Base-by-base conservation (phyloP, 2,113 vertebrate genomes). In the Nothocercus nigrocapillus region DNA sequence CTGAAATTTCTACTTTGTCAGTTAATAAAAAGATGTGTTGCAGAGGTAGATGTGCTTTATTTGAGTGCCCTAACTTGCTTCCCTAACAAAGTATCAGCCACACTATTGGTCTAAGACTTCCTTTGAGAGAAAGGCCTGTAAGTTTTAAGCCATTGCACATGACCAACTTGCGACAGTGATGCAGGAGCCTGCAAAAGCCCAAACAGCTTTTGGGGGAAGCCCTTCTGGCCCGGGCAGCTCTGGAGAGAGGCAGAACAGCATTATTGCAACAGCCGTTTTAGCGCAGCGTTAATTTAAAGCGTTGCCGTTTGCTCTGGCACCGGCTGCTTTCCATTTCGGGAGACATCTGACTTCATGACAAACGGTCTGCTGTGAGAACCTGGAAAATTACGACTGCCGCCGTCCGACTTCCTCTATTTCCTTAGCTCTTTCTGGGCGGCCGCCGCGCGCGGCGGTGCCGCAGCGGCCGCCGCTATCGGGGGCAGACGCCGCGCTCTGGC, bases 311-410 rank as follows among this genome's bases (percentile, higher is more conserved):
- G 1, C 67, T 85, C 85, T 21, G 58, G 21, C 8, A n/a, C 42
- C 62, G 62, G 75, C 80, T 89, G 90, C 90, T 73, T 81, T 87
- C 83, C 89, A 67, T 82, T 91, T 97, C 96, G 97, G 94, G 32
- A 97, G 73, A 79, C 97, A 97, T 80, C 63, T 97, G 97, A 97
- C 85, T 93, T 74, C 15, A 91, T 97, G 97, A 98, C 96, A 89
- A 97, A 97, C 9, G 64, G 56, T 62, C 61, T 85, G 90, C 93
- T 94, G 82, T 82, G 76, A 72, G 53, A 54, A 73, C 76, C 44
- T 94, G 91, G 89, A 90, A 80, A 97, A 97, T 76, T 32, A 87
- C 74, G 82, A 85, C 73, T 72, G 66, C 45, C 12, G 13, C 74
- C 78, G 84, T 63, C 72, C 88, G 56, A 96, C 84, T 92, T 96